These are phyloP conservation scores for Corythaeola cristata DNA, from an alignment of 2,113 vertebrate species.

Conservation along the genomic window DNA sequence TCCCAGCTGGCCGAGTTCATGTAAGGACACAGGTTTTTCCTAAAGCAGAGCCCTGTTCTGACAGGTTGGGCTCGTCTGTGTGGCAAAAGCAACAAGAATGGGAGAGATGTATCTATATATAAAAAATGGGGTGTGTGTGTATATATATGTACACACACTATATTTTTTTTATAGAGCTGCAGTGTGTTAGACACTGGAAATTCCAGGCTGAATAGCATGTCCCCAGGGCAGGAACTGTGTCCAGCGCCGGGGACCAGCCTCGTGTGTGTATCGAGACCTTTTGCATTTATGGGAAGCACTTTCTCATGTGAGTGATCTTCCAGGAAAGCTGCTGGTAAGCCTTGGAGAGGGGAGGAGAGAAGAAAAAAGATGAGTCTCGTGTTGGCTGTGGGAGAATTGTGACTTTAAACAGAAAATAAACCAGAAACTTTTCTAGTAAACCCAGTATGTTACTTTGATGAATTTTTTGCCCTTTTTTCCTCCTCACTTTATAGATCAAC, in stretches of 20 bases:
- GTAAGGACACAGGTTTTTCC: not conserved
- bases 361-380: not conserved
- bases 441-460: not conserved
- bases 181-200: not conserved
- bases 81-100: not conserved
- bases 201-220: not conserved
- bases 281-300: not conserved
- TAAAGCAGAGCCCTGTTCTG: not conserved
- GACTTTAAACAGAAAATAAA: not conserved
- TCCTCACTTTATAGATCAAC: not conserved
- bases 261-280: not conserved
- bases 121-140: too few relatives aligned
- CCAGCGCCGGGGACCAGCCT: rapidly evolving
- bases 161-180: not conserved
- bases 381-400: not conserved
- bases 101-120: not conserved
- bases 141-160: rapidly evolving
- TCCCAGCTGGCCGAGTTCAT: rapidly evolving
- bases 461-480: not conserved
- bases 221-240: not conserved
- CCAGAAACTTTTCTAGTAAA: not conserved
- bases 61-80: not conserved
- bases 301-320: not conserved
- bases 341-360: not conserved
- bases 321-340: not conserved